phyloP scores from a whole-genome alignment of 2,797 vertebrate species.

The Pterois miles region DNA sequence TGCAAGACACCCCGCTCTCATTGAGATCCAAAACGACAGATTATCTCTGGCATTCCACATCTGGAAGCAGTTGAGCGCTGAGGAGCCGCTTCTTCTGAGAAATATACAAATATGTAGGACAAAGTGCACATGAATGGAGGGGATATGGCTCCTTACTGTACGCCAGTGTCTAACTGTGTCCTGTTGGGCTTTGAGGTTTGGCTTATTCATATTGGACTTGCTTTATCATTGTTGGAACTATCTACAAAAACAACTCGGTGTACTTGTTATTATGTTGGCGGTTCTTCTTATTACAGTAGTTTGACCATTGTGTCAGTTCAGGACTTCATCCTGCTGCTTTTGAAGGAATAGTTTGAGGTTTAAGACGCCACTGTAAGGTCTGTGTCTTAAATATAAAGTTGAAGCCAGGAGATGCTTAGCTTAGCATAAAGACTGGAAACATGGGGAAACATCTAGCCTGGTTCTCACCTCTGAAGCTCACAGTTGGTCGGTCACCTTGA shows the following conservation, averaged over 20 bases:
- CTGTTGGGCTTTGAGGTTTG: neutral
- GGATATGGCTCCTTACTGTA: slow-evolving; percentile 20
- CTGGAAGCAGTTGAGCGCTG: slow-evolving; percentile 69
- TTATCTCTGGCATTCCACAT: slow-evolving; percentile 75
- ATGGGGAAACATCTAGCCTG: no score
- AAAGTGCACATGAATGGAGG: slow-evolving; percentile 64
- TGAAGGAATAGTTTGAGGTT: no score
- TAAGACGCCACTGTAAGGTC: no score
- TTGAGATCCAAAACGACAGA: slow-evolving; percentile 61
- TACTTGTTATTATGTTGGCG: neutral
- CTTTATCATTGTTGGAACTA: neutral
- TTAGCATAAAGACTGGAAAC: no score
- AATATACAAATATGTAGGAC: slow-evolving; percentile 77
- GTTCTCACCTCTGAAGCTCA: no score
- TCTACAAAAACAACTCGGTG: neutral
- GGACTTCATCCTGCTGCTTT: neutral
- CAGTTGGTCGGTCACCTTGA: no score
- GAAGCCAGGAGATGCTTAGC: no score
- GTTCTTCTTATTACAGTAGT: neutral
- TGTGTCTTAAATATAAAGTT: no score
- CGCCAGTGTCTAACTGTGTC: slow-evolving; percentile 5
- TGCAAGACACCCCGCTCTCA: slow-evolving; percentile 51
- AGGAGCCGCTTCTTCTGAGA: slow-evolving; percentile 60
- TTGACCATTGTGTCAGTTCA: neutral
- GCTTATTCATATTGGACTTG: neutral